Percentiles rank a stretch among this genome's conserved stretches.
Evolutionary conservation across 2,113 vertebrate genomes (phyloP).

Genomic region (Scatophagus argus): DNA sequence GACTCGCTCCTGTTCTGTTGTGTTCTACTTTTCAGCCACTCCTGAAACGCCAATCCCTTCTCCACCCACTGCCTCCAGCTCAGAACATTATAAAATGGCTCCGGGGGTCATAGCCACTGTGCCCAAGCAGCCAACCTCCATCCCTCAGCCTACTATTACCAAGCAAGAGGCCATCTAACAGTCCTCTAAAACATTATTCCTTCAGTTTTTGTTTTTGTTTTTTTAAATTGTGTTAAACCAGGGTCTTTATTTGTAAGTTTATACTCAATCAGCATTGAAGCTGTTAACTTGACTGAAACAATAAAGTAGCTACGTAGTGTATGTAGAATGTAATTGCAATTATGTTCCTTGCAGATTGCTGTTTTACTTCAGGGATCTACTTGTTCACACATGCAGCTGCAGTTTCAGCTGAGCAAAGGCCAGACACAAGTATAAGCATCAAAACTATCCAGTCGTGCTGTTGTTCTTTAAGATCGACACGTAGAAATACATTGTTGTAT

Average conservation of each 20-base stretch:
- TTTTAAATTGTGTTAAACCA: conserved; percentile 52
- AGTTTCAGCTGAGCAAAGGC: conserved; percentile 27
- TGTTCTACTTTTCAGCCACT: conserved; percentile 88
- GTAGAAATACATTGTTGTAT: conserved; percentile 35
- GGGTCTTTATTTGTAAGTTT: conserved; percentile 45
- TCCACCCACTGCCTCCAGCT: conserved; percentile 91
- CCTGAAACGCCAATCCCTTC: conserved; percentile 98
- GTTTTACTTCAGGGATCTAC: conserved; percentile 51
- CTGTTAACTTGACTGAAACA: conserved; percentile 62
- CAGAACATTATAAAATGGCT: conserved; percentile 96
- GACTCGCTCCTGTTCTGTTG: conserved; percentile 32
- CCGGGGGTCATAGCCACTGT: conserved; percentile 92
- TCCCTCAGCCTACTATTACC: conserved; percentile 93
- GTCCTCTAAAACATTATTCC: conserved; percentile 13
- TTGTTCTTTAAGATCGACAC: conserved; percentile 33
- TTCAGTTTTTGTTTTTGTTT: conserved; percentile 42
- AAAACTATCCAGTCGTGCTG: conserved; percentile 18
- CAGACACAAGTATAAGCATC: conserved; percentile 11
- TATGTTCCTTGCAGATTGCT: conserved; percentile 35
- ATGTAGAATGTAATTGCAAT: conserved; percentile 35
- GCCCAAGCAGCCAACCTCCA: conserved; percentile 92
- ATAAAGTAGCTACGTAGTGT: conserved; percentile 49
- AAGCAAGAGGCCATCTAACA: conserved; percentile 97
- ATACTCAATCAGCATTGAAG: conserved; percentile 55
- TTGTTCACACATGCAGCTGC: conserved; percentile 51